These are phyloP conservation scores for Sebastes umbrosus DNA, from an alignment of 2,797 vertebrate species.

Conservation along the genomic window DNA sequence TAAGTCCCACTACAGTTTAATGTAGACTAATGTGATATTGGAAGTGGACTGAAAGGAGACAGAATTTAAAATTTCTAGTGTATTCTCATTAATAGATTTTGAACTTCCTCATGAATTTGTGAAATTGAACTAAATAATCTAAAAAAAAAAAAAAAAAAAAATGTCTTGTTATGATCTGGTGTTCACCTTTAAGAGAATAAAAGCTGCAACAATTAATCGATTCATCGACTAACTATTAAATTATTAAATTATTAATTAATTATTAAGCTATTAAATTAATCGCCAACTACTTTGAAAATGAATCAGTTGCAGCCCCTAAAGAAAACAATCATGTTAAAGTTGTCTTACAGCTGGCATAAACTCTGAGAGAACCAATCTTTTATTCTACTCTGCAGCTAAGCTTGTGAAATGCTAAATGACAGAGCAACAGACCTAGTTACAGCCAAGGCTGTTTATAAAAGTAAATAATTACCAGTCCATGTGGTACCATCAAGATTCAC, in stretches of 20 bases:
- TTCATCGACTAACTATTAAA: no score
- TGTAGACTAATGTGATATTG: no score
- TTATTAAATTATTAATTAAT: no score
- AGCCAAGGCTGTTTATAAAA: background rate
- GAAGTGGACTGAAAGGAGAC: background rate
- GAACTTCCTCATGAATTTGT: background rate
- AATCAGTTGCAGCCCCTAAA: accelerated
- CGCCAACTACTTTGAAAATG: no score
- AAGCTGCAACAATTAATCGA: no score
- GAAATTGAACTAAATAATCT: background rate
- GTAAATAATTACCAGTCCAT: background rate
- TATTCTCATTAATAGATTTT: background rate
- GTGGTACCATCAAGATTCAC: background rate
- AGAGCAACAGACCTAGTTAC: background rate
- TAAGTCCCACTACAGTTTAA: no score
- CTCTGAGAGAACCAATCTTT: background rate
- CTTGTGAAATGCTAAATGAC: background rate
- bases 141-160: no score
- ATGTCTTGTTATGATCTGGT: background rate
- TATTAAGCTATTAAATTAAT: no score
- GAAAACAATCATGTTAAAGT: background rate
- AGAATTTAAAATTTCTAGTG: background rate
- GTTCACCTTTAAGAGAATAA: no score
- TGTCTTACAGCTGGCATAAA: background rate
- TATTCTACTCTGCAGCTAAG: background rate